A percentile compares a stretch with the other conserved stretches of the same genome.
Conservation (phyloP, 2,797 vertebrate genomes). For the Catharus ustulatus region DNA sequence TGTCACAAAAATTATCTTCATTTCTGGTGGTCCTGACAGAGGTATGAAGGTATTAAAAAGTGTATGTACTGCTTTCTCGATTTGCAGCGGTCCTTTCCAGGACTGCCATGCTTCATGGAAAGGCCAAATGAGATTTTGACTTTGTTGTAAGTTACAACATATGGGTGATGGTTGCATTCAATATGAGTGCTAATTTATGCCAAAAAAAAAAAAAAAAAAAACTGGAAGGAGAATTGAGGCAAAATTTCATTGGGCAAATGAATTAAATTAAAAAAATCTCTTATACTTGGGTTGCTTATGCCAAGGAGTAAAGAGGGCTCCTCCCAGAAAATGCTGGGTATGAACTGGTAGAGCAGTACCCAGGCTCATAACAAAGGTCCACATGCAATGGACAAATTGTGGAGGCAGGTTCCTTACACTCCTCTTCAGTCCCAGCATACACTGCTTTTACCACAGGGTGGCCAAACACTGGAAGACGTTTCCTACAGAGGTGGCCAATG, state of each 20-base stretch:
- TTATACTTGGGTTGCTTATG: neutral
- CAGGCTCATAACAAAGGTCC: neutral
- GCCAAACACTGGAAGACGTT: neutral
- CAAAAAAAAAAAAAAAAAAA: neutral
- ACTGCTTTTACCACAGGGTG: neutral
- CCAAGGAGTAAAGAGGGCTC: neutral
- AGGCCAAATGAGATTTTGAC: neutral
- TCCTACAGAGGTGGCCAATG: neutral
- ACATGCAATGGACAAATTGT: neutral
- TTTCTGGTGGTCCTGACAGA: neutral
- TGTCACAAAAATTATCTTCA: neutral
- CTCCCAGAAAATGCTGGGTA: accelerated
- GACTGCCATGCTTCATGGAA: neutral
- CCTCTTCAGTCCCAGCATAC: neutral
- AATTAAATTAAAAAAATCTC: neutral
- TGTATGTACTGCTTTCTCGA: neutral
- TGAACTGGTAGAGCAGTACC: neutral
- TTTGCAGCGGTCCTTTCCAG: neutral
- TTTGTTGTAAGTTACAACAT: neutral
- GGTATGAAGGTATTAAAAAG: neutral
- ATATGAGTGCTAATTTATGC: neutral
- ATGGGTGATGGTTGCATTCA: neutral
- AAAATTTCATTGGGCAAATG: neutral
- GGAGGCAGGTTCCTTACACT: neutral
- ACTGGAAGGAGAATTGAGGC: accelerated